phyloP scores from a whole-genome alignment of 2,888 invertebrate species.

The Dynastes tityus region DNA sequence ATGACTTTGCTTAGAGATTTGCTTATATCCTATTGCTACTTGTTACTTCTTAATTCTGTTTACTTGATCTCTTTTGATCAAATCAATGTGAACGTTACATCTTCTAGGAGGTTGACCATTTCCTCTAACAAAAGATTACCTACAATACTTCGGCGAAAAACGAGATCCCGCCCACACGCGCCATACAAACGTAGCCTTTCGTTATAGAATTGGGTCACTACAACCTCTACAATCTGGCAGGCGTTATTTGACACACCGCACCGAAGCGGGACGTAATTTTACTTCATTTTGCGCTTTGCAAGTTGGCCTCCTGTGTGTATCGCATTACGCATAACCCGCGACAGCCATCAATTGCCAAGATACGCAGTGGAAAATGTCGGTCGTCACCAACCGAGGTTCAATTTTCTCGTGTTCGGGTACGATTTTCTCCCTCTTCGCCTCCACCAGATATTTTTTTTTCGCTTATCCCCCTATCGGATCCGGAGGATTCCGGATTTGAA shows the following conservation, averaged over 20 bases:
- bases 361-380: constrained; percentile 12
- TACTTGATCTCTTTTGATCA: too few species aligned
- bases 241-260: constrained; percentile 13
- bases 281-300: constrained; percentile 29
- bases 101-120: too few species aligned
- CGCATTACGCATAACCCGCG: constrained; percentile 25
- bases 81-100: too few species aligned
- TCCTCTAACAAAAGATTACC: too few species aligned
- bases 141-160: too few species aligned
- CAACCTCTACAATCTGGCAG: background rate
- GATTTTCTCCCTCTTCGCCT: background rate
- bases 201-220: background rate
- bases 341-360: constrained; percentile 32
- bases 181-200: background rate
- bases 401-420: constrained; percentile 12
- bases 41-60: too few species aligned
- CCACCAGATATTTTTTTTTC: background rate
- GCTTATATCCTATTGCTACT: too few species aligned
- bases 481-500: constrained; percentile 1
- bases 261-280: constrained; percentile 21
- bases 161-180: too few species aligned
- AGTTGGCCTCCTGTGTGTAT: constrained; percentile 27
- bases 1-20: too few species aligned
- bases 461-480: background rate
- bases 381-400: constrained; percentile 3